phyloP scores from a whole-genome alignment of 64 coral and sea anemone genomes.

The Anthopleura sola region DNA sequence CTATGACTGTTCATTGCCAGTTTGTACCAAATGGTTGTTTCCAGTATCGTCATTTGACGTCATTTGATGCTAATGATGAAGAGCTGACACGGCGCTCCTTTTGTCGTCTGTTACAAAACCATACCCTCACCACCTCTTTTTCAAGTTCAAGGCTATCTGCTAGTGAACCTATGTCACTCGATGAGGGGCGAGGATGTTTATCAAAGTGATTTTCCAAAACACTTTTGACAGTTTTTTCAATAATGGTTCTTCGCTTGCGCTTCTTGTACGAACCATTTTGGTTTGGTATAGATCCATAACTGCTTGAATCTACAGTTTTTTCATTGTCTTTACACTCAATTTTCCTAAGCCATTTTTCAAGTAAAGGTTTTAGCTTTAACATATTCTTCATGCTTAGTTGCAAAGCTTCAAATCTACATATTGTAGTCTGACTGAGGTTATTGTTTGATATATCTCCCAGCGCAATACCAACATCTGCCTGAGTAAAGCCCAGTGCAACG shows the following conservation, averaged over 20 bases:
- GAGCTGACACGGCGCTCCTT: conserved; percentile 53
- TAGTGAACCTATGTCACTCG: conserved; percentile 39
- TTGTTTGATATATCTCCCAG: conserved; percentile 77
- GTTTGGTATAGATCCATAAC: conserved; percentile 10
- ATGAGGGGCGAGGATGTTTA: conserved; percentile 36
- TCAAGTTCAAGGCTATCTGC: conserved; percentile 49
- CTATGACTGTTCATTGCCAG: neutral
- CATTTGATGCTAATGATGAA: conserved; percentile 10
- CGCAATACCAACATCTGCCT: conserved; percentile 88
- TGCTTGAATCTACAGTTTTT: neutral
- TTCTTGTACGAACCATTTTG: conserved; percentile 36
- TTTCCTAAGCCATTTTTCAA: conserved; percentile 81
- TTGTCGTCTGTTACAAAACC: conserved; percentile 78
- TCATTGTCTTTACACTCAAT: conserved; percentile 35
- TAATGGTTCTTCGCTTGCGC: conserved; percentile 57
- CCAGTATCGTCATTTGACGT: conserved; percentile 10
- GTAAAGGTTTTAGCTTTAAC: conserved; percentile 68
- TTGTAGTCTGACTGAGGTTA: conserved; percentile 85
- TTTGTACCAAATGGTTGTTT: neutral
- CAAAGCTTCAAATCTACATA: conserved; percentile 92
- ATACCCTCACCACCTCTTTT: conserved; percentile 75
- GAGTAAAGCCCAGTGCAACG: conserved; percentile 80
- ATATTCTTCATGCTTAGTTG: conserved; percentile 94
- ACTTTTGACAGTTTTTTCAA: conserved; percentile 54
- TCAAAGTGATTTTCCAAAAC: conserved; percentile 55